phyloP scores from a whole-genome alignment of 2,888 invertebrate genomes.

The Pseudolycoriella hygida region DNA sequence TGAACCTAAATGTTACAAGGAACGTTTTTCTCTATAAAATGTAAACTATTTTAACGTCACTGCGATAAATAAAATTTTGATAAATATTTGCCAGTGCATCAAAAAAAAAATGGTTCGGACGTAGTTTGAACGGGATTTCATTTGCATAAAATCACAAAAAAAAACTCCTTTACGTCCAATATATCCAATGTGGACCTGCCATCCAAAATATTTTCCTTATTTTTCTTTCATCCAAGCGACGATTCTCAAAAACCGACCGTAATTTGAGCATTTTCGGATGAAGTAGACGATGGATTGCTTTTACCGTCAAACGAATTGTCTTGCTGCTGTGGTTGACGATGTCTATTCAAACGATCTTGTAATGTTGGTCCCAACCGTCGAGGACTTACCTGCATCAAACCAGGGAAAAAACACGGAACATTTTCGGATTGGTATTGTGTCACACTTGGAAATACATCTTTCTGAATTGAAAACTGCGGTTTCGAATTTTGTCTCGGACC shows the following conservation, averaged over 20 bases:
- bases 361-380: background rate
- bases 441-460: conserved; percentile 5
- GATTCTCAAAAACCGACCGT: background rate
- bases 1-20: no score
- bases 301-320: background rate
- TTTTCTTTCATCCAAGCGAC: no score
- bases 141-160: no score
- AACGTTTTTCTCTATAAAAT: no score
- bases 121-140: no score
- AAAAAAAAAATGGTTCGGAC: no score
- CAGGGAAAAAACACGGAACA: background rate
- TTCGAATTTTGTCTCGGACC: conserved; percentile 23
- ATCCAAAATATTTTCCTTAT: no score
- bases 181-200: no score
- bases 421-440: background rate
- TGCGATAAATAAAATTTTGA: no score
- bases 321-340: background rate
- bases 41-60: no score
- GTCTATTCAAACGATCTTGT: background rate
- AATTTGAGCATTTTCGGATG: background rate
- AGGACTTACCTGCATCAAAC: background rate
- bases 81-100: no score
- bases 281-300: background rate
- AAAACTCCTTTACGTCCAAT: no score
- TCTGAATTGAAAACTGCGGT: conserved; percentile 11